phyloP scores from a whole-genome alignment of 2,797 vertebrate genomes.

The Semotilus atromaculatus region DNA sequence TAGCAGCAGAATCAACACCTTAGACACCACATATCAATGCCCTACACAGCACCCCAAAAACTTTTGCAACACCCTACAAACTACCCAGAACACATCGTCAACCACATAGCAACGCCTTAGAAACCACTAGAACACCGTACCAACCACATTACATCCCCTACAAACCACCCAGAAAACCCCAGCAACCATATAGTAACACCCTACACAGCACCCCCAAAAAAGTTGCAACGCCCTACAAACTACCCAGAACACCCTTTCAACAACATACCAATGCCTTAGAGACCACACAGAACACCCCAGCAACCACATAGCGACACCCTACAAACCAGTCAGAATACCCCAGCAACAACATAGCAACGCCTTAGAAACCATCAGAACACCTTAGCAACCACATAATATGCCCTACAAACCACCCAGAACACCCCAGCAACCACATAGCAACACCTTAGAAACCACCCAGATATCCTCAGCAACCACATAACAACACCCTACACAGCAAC shows the following conservation, averaged over 20 bases:
- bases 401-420: too few species aligned
- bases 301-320: neutral
- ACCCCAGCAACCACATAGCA: neutral
- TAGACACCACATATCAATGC: neutral
- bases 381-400: too few species aligned
- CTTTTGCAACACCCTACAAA: rapidly evolving
- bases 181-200: too few species aligned
- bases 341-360: neutral
- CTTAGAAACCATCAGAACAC: too few species aligned
- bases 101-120: neutral
- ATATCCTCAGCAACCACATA: neutral
- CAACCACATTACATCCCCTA: neutral
- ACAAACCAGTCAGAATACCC: rapidly evolving
- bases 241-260: rapidly evolving
- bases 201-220: neutral
- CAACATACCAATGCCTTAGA: neutral
- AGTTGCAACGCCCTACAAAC: neutral
- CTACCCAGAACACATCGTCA: rapidly evolving
- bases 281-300: neutral
- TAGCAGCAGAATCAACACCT: neutral
- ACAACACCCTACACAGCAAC: neutral
- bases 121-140: neutral
- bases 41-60: neutral
- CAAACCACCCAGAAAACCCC: neutral
- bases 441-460: neutral